phyloP scores from a whole-genome alignment of 1,140 invertebrate species.

The Drosophila albomicans region DNA sequence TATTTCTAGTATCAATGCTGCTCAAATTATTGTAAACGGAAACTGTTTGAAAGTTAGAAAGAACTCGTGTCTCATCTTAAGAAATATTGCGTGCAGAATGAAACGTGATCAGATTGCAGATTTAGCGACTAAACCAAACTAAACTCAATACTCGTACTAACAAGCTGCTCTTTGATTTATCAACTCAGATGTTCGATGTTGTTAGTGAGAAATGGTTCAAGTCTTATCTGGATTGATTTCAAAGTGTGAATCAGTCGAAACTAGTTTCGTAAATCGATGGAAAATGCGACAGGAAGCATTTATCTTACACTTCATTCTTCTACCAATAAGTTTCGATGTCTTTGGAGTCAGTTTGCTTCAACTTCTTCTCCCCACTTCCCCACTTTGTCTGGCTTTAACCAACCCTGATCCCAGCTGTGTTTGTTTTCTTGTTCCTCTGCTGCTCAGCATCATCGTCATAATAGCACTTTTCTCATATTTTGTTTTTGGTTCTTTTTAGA shows the following conservation, averaged over 20 bases:
- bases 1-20: no score
- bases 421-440: slow-evolving; percentile 31
- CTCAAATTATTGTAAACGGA: no score
- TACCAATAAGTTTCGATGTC: slow-evolving; percentile 25
- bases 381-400: background rate
- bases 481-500: slow-evolving; percentile 27
- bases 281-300: slow-evolving; percentile 20
- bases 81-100: background rate
- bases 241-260: slow-evolving; percentile 19
- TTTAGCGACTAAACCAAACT: background rate
- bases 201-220: slow-evolving; percentile 4
- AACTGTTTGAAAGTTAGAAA: no score
- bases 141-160: background rate
- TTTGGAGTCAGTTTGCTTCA: background rate
- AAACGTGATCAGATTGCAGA: background rate
- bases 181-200: slow-evolving; percentile 3
- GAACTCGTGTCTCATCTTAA: background rate
- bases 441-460: slow-evolving; percentile 5
- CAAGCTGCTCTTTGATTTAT: slow-evolving; percentile 7
- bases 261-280: slow-evolving; percentile 7
- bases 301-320: background rate
- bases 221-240: slow-evolving; percentile 1
- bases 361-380: background rate
- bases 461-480: slow-evolving; percentile 9
- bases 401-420: slow-evolving; percentile 40